Conservation (phyloP, 2,888 invertebrate genomes). For the Ephialtes manifestator region DNA sequence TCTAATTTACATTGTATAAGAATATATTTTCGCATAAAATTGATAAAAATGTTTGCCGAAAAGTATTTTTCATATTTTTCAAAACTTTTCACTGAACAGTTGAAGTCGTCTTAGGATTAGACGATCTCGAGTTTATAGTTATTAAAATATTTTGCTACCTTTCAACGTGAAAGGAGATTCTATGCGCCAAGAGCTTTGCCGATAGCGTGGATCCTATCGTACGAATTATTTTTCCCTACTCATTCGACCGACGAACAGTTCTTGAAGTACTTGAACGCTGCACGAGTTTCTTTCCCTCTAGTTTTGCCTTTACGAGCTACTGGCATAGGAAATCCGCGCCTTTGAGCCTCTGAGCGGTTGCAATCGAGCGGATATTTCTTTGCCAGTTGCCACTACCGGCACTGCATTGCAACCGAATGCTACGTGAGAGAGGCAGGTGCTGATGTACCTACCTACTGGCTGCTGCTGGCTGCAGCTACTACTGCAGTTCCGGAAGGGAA, state of each 20-base stretch:
- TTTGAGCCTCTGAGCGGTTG: conserved; percentile 36
- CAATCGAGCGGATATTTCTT: conserved; percentile 47
- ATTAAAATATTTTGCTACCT: neutral
- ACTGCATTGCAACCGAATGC: conserved; percentile 16
- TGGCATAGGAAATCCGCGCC: conserved; percentile 33
- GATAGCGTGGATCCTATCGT: conserved; percentile 4
- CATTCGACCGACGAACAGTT: conserved; percentile 5
- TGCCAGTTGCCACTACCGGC: conserved; percentile 26
- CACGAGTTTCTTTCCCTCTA: neutral
- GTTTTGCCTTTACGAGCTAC: conserved; percentile 27
- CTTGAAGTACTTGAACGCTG: conserved; percentile 15
- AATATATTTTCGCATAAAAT: no score
- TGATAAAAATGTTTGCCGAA: neutral
- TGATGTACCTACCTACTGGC: conserved; percentile 6
- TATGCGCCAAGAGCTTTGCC: neutral
- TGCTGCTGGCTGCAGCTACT: neutral
- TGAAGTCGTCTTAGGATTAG: neutral
- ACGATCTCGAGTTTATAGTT: neutral
- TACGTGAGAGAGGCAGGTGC: conserved; percentile 12
- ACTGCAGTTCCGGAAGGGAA: conserved; percentile 28
- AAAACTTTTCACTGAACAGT: neutral
- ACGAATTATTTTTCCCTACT: conserved; percentile 6
- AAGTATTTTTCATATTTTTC: neutral
- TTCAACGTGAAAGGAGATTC: neutral
- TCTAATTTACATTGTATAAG: no score